Base-by-base conservation (phyloP, 2,888 invertebrate species). In the Eupithecia subfuscata region DNA sequence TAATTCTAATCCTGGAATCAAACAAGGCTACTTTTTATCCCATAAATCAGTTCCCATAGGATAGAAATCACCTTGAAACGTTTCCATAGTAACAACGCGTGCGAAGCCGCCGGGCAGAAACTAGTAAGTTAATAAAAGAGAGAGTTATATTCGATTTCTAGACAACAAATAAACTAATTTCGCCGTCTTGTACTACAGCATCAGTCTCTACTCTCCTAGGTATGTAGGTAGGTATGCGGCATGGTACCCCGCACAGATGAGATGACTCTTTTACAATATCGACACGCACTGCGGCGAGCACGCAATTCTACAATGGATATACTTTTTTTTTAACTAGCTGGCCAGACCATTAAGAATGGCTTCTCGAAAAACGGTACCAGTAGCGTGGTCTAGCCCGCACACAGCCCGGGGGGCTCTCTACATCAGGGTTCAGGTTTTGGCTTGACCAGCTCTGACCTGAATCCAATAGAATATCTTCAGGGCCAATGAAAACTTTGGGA, bases 131-230 rank as follows among this genome's bases (percentile, higher is more conserved):
- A 48, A 70, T 72, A 60, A 70, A 73, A 75, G 75, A 73, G 75
- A 75, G 72, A 75, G 75, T 43, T 70, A 43, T 48, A 22, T 73
- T 67, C 70, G 65, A 73, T 70, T 70, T 70, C 73, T 75, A 60
- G 40, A 65, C 37, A 64, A 67, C 73, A 75, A 69, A 75, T 73
- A 67, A 67, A 75, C 67, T 73, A 73, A 70, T 75, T 70, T 37
- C 37, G 40, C 40, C 40, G 67, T 60, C 37, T 9, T n/a, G 40
- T 60, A 30, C 11, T 52, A 63, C 75, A 71, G 37, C 70, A 56
- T 72, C 52, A 56, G 5, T 56, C 52, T 52, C 43, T 56, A 56
- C 22, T 56, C 56, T 22, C 22, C 4, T 56, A 22, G 18, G 56
- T 22, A n/a, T 6, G n/a, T 22, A 22, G 45, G 52, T 52, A 52